These are phyloP conservation scores for Lasioglossum villosulum DNA, from an alignment of 2,888 invertebrate genomes.

Conservation along the genomic window DNA sequence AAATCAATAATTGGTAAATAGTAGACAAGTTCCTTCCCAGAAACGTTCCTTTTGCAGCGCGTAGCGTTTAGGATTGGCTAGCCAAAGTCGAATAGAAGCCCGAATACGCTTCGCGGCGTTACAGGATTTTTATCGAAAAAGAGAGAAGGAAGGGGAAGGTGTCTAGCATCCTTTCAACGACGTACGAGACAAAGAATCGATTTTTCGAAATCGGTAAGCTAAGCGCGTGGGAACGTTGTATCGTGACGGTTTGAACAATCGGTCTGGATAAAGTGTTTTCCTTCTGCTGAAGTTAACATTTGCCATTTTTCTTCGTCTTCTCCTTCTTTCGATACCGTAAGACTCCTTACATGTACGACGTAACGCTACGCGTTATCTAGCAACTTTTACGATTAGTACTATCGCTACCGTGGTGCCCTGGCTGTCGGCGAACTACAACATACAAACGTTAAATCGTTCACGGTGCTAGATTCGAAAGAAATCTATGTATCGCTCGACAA, in stretches of 20 bases:
- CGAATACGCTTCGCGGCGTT: not conserved
- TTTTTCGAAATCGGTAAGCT: not conserved
- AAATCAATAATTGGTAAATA: no score
- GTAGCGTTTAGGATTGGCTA: not conserved
- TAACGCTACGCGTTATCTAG: slow-evolving; percentile 48
- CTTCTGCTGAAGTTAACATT: not conserved
- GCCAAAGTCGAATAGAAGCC: not conserved
- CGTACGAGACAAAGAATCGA: not conserved
- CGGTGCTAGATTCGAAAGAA: slow-evolving; percentile 58
- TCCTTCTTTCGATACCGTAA: slow-evolving; percentile 38
- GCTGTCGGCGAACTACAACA: slow-evolving; percentile 65
- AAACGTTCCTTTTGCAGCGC: not conserved
- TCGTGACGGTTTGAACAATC: not conserved
- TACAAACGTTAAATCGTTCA: slow-evolving; percentile 58
- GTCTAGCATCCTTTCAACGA: not conserved
- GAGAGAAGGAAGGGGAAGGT: not conserved
- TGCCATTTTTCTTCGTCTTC: not conserved
- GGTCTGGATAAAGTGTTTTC: not conserved
- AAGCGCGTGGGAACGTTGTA: not conserved
- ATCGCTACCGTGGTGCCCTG: slow-evolving; percentile 75
- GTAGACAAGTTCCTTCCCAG: not conserved
- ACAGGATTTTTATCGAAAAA: not conserved
- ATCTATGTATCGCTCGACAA: slow-evolving; percentile 46
- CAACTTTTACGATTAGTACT: slow-evolving; percentile 68
- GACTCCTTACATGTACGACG: slow-evolving; percentile 47